Percentiles rank a stretch among this genome's conserved stretches.
Conservation (phyloP, 1,140 invertebrate genomes). For the Hirudo medicinalis region DNA sequence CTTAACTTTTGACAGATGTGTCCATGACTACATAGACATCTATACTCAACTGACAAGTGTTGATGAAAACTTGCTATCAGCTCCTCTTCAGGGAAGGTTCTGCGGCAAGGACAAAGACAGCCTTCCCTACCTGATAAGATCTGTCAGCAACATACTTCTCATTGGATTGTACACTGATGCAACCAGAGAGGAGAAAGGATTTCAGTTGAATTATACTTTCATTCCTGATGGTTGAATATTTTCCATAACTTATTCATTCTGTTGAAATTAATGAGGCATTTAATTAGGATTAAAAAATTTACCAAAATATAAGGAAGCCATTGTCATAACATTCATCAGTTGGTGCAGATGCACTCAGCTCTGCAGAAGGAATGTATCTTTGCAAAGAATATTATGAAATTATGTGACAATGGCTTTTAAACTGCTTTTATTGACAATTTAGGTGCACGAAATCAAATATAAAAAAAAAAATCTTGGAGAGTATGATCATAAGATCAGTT, state of each 20-base stretch:
- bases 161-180: conserved; percentile 21
- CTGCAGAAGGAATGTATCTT: too few relatives aligned
- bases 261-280: too few relatives aligned
- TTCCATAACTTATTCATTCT: neutral
- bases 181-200: conserved; percentile 21
- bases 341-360: too few relatives aligned
- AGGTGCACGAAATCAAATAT: too few relatives aligned
- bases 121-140: conserved; percentile 36
- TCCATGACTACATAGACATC: conserved; percentile 82
- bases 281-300: too few relatives aligned
- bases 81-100: conserved; percentile 86
- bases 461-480: too few relatives aligned
- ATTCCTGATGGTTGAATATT: conserved; percentile 75
- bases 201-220: conserved; percentile 35
- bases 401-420: too few relatives aligned
- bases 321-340: too few relatives aligned
- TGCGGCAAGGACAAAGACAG: conserved; percentile 68
- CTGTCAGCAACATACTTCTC: conserved; percentile 37
- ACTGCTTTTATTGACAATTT: too few relatives aligned
- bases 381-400: too few relatives aligned
- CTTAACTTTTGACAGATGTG: conserved; percentile 55
- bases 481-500: too few relatives aligned
- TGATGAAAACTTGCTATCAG: conserved; percentile 74
- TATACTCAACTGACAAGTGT: conserved; percentile 73
- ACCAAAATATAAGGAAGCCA: too few relatives aligned